Evolutionary conservation across 2,888 invertebrate genomes (phyloP).

Genomic region (Troides helena): DNA sequence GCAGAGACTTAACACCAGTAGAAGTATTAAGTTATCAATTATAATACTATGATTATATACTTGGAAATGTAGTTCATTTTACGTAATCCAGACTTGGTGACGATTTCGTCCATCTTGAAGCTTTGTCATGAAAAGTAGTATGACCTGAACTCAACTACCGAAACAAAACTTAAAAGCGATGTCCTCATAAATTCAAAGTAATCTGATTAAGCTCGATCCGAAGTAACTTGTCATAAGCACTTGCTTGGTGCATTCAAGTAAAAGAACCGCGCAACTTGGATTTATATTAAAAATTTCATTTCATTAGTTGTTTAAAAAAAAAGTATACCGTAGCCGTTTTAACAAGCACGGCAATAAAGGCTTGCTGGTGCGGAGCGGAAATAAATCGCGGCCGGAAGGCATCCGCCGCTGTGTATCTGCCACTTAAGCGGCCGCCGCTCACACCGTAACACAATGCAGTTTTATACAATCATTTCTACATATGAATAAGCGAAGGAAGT

Average conservation of each 20-base stretch:
- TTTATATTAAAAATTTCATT: slow-evolving; percentile 51
- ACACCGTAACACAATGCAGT: slow-evolving; percentile 46
- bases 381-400: slow-evolving; percentile 60
- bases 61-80: no score
- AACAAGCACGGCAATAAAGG: slow-evolving; percentile 66
- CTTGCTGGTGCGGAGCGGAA: slow-evolving; percentile 52
- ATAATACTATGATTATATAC: no score
- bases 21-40: no score
- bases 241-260: not conserved
- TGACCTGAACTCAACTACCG: no score
- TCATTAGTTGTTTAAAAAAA: slow-evolving; percentile 47
- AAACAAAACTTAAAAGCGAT: no score
- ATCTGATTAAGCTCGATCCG: not conserved
- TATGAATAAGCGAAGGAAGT: not conserved
- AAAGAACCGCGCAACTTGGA: slow-evolving; percentile 20
- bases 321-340: slow-evolving; percentile 42
- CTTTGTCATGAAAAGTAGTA: no score
- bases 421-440: slow-evolving; percentile 49
- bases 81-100: no score
- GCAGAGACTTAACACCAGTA: no score
- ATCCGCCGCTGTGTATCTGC: slow-evolving; percentile 52
- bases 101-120: no score
- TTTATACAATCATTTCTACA: slow-evolving; percentile 1
- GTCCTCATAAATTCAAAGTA: no score
- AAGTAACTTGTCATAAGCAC: not conserved